Evolutionary conservation across 2,113 vertebrate genomes (phyloP), one percentile per base, ranked within the genome.

Genomic region (Chloropsis cyanopogon): DNA sequence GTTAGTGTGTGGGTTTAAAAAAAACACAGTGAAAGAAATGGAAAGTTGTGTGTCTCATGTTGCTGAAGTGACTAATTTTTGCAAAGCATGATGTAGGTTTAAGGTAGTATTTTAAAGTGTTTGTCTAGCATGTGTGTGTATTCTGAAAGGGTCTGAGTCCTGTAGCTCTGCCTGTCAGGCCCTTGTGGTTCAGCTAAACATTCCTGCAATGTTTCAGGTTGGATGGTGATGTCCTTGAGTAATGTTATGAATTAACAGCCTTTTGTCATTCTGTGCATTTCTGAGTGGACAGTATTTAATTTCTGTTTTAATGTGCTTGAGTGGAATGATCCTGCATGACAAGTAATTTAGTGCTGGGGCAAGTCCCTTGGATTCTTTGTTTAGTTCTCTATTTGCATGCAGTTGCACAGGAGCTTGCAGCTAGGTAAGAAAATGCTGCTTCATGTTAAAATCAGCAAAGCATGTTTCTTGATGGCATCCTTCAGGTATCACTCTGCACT

Each of bases 41-140:
- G 71, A 54, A 94, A 70, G 54, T 92, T 87, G n/a, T 16, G 12
- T 57, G 63, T 66, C 47, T 93, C 31, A 19, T 61, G 42, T 86
- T 83, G 84, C 60, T 88, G 82, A 88, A 35, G 75, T 95, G 90
- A 94, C 82, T 82, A 91, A 85, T 75, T 94, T 87, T 69, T 93
- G 76, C 72, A 46, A 83, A 88, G 60, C 41, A 42, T 41, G 53
- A 44, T 44, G 42, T 79, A 87, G 81, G 46, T 46, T 83, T 70
- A 77, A 70, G 76, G n/a, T 83, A 49, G 41, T 88, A 60, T 90
- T 94, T 95, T 80, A 14, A 91, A 86, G 20, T 88, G 69, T 88
- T 92, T 81, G 42, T 92, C 35, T 63, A 35, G 42, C 2, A 2
- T 66, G 29, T 71, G 60, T 73, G 29, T 77, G 31, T 47, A 7